Base-by-base conservation (phyloP, 2,797 vertebrate genomes). In the Sandelia bainsii region DNA sequence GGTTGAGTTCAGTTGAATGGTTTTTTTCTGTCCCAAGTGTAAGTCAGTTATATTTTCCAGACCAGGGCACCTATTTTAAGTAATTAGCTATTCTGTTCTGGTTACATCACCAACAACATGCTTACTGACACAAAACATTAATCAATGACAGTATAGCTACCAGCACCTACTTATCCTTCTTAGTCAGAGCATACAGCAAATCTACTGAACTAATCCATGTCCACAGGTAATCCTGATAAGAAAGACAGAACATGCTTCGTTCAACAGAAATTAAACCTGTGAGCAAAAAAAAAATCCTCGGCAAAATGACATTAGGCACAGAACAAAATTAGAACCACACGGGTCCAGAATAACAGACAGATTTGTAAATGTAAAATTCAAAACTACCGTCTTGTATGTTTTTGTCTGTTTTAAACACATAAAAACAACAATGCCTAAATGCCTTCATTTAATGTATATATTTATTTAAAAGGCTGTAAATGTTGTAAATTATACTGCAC, bases 41-140 rank as follows among this genome's bases (percentile, higher is more conserved):
- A 78, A 75, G 32, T 73, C 29, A 23, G 22, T 70, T 63, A 58
- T 8, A 66, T 37, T 16, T 82, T 56, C 44, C 8, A 20, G 58
- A 48, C 39, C 12, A 61, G 32, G 56, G 5, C 37, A 42, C 23
- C 14, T 53, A 9, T 58, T 29, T 53, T 25, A 27, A 51, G 57
- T 81, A 58, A 80, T 74, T 77, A 69, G 61, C 66, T 56, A 14
- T 66, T 72, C 52, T 75, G 52, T 72, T 69, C 64, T 69, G 62
- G 49, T 84, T 69, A 66, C 63, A 54, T 84, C 65, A 62, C 42
- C 70, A 65, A 51, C 64, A 64, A 52, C 42, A 62, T 72, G 74
- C 73, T 85, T 62, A 82, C 48, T 89, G 90, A 91, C 42, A 40
- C 57, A 79, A 65, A 83, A 62, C 81, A 78, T 84, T 78, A 64